Base-by-base conservation (phyloP, 2,888 invertebrate genomes). In the Cephalotes varians region DNA sequence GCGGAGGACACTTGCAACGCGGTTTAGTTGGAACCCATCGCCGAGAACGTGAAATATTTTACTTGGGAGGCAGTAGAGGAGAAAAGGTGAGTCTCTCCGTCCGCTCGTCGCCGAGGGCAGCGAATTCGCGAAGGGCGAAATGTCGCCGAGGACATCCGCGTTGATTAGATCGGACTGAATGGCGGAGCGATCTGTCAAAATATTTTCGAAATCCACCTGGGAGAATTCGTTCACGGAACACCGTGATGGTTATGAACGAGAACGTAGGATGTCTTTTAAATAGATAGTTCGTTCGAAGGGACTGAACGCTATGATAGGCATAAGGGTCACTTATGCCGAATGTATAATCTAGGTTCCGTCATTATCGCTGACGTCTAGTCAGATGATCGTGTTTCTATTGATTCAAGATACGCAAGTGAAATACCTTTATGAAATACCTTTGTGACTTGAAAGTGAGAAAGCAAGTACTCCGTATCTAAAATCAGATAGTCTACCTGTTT, bases 1-100 rank as follows among this genome's bases (percentile, higher is more conserved):
- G 86, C 86, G 91, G 91, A 85, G 92, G 92, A 93, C 90, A 92
- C 92, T 93, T 94, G 93, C 94, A 93, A 93, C 92, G 93, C 92
- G 92, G 87, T 89, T 90, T 90, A 91, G 90, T 91, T 91, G 85
- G 91, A 90, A 90, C 89, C 90, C 87, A 91, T 90, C 90, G 88
- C 91, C 89, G 89, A 92, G 85, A 90, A 92, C 87, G 91, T 92
- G 87, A 91, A 91, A 88, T 91, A 91, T 85, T 93, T 94, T 91
- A 93, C 93, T 90, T 94, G 92, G 93, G 92, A 92, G 93, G 86
- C 93, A 93, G 90, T 92, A 93, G 88, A 87, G 64, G 73, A 82
- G 80, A 87, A 87, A 89, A 93, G 93, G 93, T 93, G 91, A 37
- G 89, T 83, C 37, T 21, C 44, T 10, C 5, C 51, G 25, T 5